A percentile compares a stretch with the other conserved stretches of the same genome.
Conservation (phyloP, 2,888 invertebrate species). For the Nowickia ferox region DNA sequence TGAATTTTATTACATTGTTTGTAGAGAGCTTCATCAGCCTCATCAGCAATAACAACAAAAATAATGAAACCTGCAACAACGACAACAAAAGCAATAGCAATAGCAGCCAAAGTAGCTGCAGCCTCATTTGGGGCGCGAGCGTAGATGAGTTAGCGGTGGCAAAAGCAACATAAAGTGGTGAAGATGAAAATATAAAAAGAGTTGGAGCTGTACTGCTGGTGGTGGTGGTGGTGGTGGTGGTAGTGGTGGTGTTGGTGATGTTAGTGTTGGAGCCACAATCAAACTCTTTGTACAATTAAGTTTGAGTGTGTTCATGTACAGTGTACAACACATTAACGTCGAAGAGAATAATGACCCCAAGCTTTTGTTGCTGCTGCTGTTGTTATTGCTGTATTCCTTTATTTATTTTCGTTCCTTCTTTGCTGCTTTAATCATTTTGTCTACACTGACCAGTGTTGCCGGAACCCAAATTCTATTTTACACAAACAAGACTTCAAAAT, state of each 20-base stretch:
- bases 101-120: conserved; percentile 52
- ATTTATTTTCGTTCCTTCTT: conserved; percentile 51
- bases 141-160: conserved; percentile 68
- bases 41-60: conserved; percentile 60
- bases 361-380: conserved; percentile 77
- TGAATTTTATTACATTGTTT: conserved; percentile 83
- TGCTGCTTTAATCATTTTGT: conserved; percentile 73
- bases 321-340: conserved; percentile 63
- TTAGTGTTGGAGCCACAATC: conserved; percentile 51
- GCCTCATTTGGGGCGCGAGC: conserved; percentile 68
- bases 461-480: no score
- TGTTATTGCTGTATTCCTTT: conserved; percentile 74
- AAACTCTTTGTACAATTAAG: conserved; percentile 24
- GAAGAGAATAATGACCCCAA: conserved; percentile 83
- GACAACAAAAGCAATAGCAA: conserved; percentile 48
- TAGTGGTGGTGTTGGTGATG: conserved; percentile 32
- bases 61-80: conserved; percentile 33
- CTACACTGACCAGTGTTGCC: conserved; percentile 51
- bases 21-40: conserved; percentile 75
- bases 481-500: no score
- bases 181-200: conserved; percentile 43
- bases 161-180: conserved; percentile 48
- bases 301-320: conserved; percentile 64
- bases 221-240: conserved; percentile 41
- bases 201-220: not conserved